Evolutionary conservation across 1,140 invertebrate species (phyloP).

Genomic region (Caenorhabditis remanei): DNA sequence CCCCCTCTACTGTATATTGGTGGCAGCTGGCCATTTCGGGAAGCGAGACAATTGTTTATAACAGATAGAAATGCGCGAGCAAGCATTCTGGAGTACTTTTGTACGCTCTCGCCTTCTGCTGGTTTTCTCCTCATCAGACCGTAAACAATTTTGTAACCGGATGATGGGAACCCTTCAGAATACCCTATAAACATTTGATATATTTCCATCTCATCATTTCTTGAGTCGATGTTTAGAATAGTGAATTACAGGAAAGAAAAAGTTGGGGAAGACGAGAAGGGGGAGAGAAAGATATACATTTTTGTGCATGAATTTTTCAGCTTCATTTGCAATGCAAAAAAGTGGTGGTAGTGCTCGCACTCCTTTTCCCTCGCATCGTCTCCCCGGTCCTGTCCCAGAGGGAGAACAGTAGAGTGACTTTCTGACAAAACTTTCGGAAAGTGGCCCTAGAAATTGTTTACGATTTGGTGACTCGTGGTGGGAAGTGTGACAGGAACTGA

Average conservation of each 20-base stretch:
- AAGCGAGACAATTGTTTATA: constrained; percentile 41
- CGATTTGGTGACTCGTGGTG: not conserved
- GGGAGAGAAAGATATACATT: constrained; percentile 50
- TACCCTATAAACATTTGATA: constrained; percentile 26
- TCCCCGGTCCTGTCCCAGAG: constrained; percentile 32
- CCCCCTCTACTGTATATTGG: constrained; percentile 10
- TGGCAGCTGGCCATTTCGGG: constrained; percentile 16
- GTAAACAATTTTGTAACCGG: constrained; percentile 55
- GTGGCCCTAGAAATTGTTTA: constrained; percentile 25
- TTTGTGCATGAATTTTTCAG: constrained; percentile 56
- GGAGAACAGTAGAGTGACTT: constrained; percentile 47
- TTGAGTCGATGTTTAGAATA: not conserved
- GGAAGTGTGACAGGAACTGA: too few relatives aligned
- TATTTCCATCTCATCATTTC: not conserved
- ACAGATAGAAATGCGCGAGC: constrained; percentile 36
- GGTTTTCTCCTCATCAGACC: constrained; percentile 15
- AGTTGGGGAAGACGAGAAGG: too few relatives aligned
- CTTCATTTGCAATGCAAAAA: constrained; percentile 55
- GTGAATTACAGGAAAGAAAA: constrained; percentile 50
- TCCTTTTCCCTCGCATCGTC: not conserved
- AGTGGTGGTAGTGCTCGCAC: constrained; percentile 24
- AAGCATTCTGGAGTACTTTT: constrained; percentile 34
- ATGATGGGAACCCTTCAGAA: not conserved
- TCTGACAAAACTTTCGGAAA: constrained; percentile 26
- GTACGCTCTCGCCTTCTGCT: not conserved